Conservation (phyloP, 2,113 vertebrate genomes). For the Gallinago undulata region DNA sequence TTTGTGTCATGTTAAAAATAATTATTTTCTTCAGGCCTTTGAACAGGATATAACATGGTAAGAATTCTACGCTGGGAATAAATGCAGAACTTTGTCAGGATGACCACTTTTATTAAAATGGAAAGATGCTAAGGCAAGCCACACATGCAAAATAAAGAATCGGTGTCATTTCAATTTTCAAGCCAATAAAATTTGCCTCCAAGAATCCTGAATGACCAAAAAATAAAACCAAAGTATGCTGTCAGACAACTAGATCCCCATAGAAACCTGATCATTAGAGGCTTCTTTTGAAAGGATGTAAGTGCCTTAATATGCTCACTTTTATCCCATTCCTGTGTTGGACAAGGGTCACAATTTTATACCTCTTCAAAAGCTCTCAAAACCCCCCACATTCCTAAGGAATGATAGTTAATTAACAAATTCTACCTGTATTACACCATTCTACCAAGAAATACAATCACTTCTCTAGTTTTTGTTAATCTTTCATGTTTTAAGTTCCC, state of each 20-base stretch:
- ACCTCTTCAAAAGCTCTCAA: neutral
- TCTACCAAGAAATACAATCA: neutral
- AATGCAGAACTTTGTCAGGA: neutral
- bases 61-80: neutral
- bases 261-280: neutral
- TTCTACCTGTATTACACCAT: neutral
- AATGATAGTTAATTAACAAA: neutral
- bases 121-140: neutral
- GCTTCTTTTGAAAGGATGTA: neutral
- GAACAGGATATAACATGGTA: neutral
- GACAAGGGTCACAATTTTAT: neutral
- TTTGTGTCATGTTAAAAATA: neutral
- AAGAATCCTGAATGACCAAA: neutral
- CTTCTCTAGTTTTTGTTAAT: neutral
- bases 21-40: neutral
- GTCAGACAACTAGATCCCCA: neutral
- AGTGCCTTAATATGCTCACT: neutral
- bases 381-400: neutral
- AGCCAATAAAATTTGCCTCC: neutral
- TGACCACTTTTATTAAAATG: neutral
- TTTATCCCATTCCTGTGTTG: neutral
- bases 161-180: neutral
- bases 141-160: neutral
- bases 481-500: neutral
- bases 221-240: neutral